A percentile compares a stretch with the other conserved stretches of the same genome.
phyloP scores from a whole-genome alignment of 2,113 vertebrate species.

The Cyphomyrus discorhynchus region DNA sequence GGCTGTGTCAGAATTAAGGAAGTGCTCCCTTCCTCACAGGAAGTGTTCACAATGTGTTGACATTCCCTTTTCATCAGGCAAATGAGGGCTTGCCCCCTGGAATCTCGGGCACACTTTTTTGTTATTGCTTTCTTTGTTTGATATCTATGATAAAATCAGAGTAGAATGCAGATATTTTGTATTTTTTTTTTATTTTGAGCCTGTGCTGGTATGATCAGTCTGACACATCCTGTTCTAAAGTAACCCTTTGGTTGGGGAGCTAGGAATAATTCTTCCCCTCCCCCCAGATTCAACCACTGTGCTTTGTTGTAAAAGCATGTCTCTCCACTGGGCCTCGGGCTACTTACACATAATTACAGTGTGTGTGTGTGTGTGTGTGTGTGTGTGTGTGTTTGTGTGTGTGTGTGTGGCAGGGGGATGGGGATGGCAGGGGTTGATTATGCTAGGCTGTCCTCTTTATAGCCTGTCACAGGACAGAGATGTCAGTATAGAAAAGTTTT shows the following conservation, averaged over 20 bases:
- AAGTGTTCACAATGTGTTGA: conserved; percentile 69
- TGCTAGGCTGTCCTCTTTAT: background rate
- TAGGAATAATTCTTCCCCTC: background rate
- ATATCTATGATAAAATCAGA: background rate
- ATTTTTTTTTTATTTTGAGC: background rate
- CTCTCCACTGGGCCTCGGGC: background rate
- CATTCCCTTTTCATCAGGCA: conserved; percentile 65
- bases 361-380: background rate
- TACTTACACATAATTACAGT: background rate
- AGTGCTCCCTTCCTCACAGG: conserved; percentile 66
- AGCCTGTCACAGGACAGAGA: conserved; percentile 1
- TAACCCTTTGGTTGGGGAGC: background rate
- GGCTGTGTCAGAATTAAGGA: conserved; percentile 56
- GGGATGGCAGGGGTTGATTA: background rate
- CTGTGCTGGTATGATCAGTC: background rate
- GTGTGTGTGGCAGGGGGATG: too few species aligned
- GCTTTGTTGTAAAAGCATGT: background rate
- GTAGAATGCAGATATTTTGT: background rate
- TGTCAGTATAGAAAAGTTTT: conserved; percentile 35
- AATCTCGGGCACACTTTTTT: conserved; percentile 32
- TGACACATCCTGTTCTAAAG: background rate
- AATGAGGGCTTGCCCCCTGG: conserved; percentile 45
- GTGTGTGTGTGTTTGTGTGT: background rate
- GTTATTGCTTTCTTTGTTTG: conserved; percentile 29
- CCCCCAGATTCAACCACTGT: background rate